A percentile compares a stretch with the other conserved stretches of the same genome.
These are phyloP conservation scores for Cyrtodaria siliqua DNA, from an alignment of 2,888 invertebrate genomes.

Conservation along the genomic window DNA sequence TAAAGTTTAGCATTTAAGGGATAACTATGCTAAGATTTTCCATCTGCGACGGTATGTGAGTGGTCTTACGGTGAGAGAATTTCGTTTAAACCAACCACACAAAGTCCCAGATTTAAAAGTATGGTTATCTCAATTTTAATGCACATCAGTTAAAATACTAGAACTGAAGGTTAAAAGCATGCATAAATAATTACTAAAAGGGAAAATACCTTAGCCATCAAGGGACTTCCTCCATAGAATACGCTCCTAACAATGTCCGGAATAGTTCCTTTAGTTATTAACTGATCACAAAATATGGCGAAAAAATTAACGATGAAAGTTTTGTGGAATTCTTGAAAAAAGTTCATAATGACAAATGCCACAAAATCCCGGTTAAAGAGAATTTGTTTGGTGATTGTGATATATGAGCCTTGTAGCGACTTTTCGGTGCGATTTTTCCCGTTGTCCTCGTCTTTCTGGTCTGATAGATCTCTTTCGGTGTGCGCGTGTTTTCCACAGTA, in stretches of 20 bases:
- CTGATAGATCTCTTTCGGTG: slow-evolving; percentile 75
- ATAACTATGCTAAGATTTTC: no score
- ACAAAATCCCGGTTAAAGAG: slow-evolving; percentile 76
- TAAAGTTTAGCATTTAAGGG: no score
- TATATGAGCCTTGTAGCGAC: slow-evolving; percentile 57
- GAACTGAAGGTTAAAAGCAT: no score
- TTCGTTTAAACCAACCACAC: no score
- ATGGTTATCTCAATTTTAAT: no score
- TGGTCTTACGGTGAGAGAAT: no score
- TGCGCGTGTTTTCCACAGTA: slow-evolving; percentile 78
- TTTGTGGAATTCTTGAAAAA: slow-evolving; percentile 78
- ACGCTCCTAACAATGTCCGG: slow-evolving; percentile 68
- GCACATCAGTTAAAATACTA: no score
- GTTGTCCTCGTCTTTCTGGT: slow-evolving; percentile 25
- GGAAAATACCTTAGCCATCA: slow-evolving; percentile 75
- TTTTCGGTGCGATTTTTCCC: slow-evolving; percentile 31
- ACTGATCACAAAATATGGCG: slow-evolving; percentile 78
- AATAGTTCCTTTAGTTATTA: slow-evolving; percentile 71
- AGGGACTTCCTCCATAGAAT: slow-evolving; percentile 75
- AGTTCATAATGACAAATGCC: slow-evolving; percentile 81
- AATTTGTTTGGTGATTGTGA: slow-evolving; percentile 74
- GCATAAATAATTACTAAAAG: no score
- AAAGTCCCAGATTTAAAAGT: no score
- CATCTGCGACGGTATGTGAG: no score
- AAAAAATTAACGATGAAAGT: slow-evolving; percentile 77